Conservation (phyloP, 1,140 invertebrate genomes). For the Bradynema listronoti region DNA sequence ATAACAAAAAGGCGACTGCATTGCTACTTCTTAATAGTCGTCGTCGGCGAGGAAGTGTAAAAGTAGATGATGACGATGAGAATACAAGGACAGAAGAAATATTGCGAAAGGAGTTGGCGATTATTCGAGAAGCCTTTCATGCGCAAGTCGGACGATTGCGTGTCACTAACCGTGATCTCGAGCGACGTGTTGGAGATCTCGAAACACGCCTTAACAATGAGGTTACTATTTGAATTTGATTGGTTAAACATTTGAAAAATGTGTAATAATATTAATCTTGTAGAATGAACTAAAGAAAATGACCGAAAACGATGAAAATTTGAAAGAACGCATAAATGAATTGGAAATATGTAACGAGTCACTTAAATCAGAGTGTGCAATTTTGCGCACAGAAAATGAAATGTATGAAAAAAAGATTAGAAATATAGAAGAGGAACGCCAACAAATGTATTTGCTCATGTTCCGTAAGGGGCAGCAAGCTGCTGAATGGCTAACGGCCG, state of each 20-base stretch:
- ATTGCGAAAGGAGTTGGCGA: conserved; percentile 9
- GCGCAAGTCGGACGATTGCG: conserved; percentile 24
- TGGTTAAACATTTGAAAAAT: background rate
- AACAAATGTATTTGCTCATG: conserved; percentile 56
- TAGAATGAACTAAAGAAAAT: conserved; percentile 12
- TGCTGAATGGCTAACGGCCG: conserved; percentile 23
- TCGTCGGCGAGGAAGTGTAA: conserved; percentile 12
- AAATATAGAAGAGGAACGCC: conserved; percentile 52
- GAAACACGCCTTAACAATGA: conserved; percentile 4
- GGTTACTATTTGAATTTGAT: conserved; percentile 6
- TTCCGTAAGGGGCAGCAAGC: conserved; percentile 57
- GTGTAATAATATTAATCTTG: background rate
- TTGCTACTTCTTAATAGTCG: too few relatives aligned
- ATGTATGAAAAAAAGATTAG: conserved; percentile 55
- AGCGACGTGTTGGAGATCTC: conserved; percentile 16
- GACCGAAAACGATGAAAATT: background rate
- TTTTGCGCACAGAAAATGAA: conserved; percentile 38
- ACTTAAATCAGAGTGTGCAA: conserved; percentile 18
- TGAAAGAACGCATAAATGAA: conserved; percentile 17
- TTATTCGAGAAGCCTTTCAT: conserved; percentile 31
- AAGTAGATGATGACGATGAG: conserved; percentile 5
- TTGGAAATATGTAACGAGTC: too few relatives aligned
- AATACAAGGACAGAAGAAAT: background rate
- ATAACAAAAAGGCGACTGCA: too few relatives aligned
- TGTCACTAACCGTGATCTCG: conserved; percentile 20